These are phyloP conservation scores for Gorsachius magnificus DNA, from an alignment of 2,797 vertebrate species.

Conservation along the genomic window DNA sequence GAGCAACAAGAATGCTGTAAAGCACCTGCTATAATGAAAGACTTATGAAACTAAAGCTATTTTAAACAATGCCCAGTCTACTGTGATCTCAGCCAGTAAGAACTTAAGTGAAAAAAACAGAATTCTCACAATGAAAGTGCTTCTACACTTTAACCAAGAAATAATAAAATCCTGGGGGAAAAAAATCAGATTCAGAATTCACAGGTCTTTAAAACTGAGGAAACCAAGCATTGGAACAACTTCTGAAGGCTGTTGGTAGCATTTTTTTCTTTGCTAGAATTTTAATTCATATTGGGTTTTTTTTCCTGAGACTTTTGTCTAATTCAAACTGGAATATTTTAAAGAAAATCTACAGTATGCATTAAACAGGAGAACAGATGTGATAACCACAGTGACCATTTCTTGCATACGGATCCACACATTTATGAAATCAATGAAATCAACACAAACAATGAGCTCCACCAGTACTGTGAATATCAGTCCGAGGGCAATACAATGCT, in stretches of 20 bases:
- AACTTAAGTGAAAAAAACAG: neutral
- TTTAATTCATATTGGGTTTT: neutral
- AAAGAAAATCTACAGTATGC: neutral
- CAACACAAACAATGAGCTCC: neutral
- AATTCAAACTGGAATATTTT: neutral
- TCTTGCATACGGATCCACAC: neutral
- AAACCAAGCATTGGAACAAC: neutral
- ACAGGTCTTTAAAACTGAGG: neutral
- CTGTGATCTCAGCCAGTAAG: neutral
- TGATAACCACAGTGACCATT: neutral
- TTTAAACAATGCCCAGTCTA: neutral
- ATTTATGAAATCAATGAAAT: neutral
- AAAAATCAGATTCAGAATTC: neutral
- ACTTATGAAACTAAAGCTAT: neutral
- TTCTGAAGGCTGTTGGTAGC: neutral
- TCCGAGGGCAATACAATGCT: neutral
- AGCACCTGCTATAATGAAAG: neutral
- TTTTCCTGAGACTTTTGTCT: neutral
- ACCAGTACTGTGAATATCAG: neutral
- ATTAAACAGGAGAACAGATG: neutral
- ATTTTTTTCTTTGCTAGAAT: neutral
- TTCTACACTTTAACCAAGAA: neutral
- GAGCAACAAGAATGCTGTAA: neutral
- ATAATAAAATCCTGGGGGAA: neutral
- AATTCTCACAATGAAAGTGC: neutral